Conservation (phyloP, 2,113 vertebrate genomes). For the Actinemys pallida region DNA sequence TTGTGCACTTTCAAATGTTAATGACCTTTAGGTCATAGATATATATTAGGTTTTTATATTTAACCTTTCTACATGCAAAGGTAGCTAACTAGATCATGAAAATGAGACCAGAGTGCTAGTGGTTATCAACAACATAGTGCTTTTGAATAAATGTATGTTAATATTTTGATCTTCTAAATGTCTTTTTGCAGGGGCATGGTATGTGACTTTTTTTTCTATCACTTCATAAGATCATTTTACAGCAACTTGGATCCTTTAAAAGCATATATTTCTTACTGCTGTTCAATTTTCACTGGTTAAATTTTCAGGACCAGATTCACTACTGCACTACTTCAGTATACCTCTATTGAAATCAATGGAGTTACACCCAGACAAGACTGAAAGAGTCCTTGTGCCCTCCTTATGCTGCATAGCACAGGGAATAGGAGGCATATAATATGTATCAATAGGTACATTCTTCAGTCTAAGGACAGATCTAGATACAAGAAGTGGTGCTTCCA, state of each 20-base stretch:
- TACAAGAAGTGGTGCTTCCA: not conserved
- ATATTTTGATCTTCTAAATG: not conserved
- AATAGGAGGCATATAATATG: rapidly evolving
- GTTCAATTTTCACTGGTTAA: not conserved
- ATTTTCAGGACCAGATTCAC: slow-evolving; percentile 20
- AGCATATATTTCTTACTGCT: not conserved
- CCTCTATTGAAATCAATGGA: not conserved
- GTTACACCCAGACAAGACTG: not conserved
- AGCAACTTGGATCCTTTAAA: not conserved
- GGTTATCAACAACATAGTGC: not conserved
- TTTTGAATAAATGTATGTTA: not conserved
- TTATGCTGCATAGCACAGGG: not conserved
- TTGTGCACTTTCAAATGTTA: slow-evolving; percentile 5
- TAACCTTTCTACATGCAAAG: not conserved
- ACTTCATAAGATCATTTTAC: not conserved
- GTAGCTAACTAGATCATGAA: not conserved
- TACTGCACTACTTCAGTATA: not conserved
- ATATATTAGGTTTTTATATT: not conserved
- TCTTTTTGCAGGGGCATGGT: not conserved
- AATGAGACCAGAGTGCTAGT: not conserved
- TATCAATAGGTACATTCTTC: not conserved
- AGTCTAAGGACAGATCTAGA: not conserved
- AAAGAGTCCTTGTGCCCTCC: not conserved
- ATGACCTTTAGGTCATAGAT: slow-evolving; percentile 22
- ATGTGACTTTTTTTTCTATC: not conserved